A percentile compares a stretch with the other conserved stretches of the same genome.
Evolutionary conservation across 2,888 invertebrate genomes (phyloP).

Genomic region (Drosophila koepferae): DNA sequence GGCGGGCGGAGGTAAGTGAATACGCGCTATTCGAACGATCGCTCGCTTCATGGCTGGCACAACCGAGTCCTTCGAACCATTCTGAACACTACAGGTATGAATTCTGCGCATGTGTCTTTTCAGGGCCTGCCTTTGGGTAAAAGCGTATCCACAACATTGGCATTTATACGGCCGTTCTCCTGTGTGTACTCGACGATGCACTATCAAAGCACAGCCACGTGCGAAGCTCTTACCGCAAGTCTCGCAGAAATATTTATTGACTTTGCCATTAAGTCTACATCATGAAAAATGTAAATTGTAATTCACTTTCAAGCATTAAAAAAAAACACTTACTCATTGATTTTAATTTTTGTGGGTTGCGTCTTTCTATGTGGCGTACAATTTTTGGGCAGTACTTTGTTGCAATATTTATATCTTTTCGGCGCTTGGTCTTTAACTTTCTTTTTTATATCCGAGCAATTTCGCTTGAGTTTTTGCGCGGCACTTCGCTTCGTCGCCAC

Average conservation of each 20-base stretch:
- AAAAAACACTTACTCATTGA: slow-evolving; percentile 9
- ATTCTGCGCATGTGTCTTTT: slow-evolving; percentile 39
- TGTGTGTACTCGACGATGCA: slow-evolving; percentile 35
- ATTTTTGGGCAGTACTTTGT: neutral
- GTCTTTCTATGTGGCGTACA: neutral
- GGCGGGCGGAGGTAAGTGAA: slow-evolving; percentile 29
- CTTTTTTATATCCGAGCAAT: slow-evolving; percentile 30
- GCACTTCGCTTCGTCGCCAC: neutral
- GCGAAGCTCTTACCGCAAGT: slow-evolving; percentile 35
- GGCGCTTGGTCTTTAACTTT: slow-evolving; percentile 19
- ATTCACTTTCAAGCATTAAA: neutral
- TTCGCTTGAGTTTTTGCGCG: neutral
- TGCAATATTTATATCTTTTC: neutral
- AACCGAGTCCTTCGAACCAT: slow-evolving; percentile 9
- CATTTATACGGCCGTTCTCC: slow-evolving; percentile 44
- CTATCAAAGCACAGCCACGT: slow-evolving; percentile 22
- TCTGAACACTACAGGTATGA: slow-evolving; percentile 12
- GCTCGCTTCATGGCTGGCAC: slow-evolving; percentile 31
- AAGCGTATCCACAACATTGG: slow-evolving; percentile 26
- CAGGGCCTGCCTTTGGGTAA: slow-evolving; percentile 41
- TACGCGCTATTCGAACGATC: slow-evolving; percentile 44
- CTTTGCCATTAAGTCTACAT: neutral
- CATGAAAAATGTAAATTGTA: neutral
- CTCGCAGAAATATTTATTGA: slow-evolving; percentile 7
- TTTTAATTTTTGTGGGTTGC: neutral